Base-by-base conservation (phyloP, 2,888 invertebrate genomes). In the Sceliomorpha sp. region DNA sequence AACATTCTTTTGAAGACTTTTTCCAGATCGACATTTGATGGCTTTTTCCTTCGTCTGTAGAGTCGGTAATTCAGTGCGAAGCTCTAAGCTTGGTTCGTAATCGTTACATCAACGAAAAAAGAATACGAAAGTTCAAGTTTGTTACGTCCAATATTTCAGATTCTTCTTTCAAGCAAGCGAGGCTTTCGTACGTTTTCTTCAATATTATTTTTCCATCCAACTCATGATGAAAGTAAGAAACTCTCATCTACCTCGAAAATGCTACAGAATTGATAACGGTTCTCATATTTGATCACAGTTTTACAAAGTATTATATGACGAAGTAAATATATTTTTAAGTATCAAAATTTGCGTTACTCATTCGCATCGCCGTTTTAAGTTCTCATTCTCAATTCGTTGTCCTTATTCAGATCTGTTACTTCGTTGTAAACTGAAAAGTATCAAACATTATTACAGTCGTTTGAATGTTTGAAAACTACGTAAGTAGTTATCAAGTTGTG, bases 161-260 rank as follows among this genome's bases (percentile, higher is more conserved):
- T 8, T 45, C 32, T 32, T 5, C 45, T 45, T 45, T 32, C 15
- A 13, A 32, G 15, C 29, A 31, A 31, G 31, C 20, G 12, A 45
- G 32, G 20, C 15, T 45, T 20, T 45, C 17, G 2, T 45, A 32
- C 45, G 27, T 45, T 45, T 45, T 32, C 31, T 45, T 45, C 32
- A 31, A 32, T 45, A 32, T 32, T 45, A 31, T 45, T 45, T 45
- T 31, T 45, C 44, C 45, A 45, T 45, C 12, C 32, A 45, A 10
- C 15, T 45, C n/a, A 12, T 32, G 45, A 45, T 32, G 45, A 45
- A 31, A 45, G 32, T 32, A 45, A 45, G 20, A 45, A 10, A 45
- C 13, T 31, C n/a, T 17, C 32, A 9, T 17, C 29, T 17, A 29
- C 20, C 17, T 17, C 32, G 15, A 20, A 32, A 20, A 32, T 45